Base-by-base conservation (phyloP, 2,797 vertebrate genomes). In the Oophaga sylvatica region DNA sequence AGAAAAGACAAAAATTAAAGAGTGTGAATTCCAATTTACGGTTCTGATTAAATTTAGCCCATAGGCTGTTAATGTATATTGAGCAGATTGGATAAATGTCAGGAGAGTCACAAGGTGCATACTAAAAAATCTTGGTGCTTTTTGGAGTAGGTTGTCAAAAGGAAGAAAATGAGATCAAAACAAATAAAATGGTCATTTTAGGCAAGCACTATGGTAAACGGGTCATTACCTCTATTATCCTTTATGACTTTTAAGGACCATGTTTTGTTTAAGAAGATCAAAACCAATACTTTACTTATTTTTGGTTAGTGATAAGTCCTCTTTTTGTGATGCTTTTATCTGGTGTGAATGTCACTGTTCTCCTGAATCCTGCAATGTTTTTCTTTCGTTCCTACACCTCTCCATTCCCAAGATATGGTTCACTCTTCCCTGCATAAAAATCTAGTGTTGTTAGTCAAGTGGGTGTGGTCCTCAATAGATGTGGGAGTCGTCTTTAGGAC, bases 1-100 rank as follows among this genome's bases (percentile, higher is more conserved):
- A 56, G 45, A 77, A 75, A 26, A 77, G 75, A 56, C 75, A 53
- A 13, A 26, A 26, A 53, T n/a, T 56, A 41, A 48, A 77, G 3
- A 53, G 75, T 77, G 75, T 11, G 75, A 77, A 77, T 56, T 77
- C 75, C 75, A 77, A 77, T 77, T 77, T 77, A 77, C 75, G 22
- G 48, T 2, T 48, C 20, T 56, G 13, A 77, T 56, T 77, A 77
- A 77, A 77, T 77, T 53, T 77, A 53, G 75, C 75, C 75, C 12
- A 56, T 56, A 26, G 75, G 75, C 75, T 56, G 73, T 15, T 53
- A 76, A 76, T 76, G 75, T 56, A 77, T 8, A 77, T 13, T 53
- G 48, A 9, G 22, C n/a, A 3, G 45, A 17, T 73, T 17, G 15
- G 70, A 20, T 17, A 73, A 13, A 22, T 19, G 19, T 73, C 19